phyloP scores from a whole-genome alignment of 1,140 invertebrate species.

The Mizuhopecten yessoensis region DNA sequence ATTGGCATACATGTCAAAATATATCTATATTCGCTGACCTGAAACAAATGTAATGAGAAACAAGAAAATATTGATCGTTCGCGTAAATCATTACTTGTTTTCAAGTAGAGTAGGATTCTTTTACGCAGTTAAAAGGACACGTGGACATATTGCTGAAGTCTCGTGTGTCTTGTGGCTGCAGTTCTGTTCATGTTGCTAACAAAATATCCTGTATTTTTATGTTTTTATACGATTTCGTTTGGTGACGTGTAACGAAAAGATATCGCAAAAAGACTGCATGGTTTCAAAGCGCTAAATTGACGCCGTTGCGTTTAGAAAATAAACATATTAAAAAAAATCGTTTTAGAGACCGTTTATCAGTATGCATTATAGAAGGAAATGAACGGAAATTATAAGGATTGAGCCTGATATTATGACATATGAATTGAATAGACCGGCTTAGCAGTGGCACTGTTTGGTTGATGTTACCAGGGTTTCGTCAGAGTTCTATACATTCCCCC shows the following conservation, averaged over 20 bases:
- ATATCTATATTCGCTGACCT: background rate
- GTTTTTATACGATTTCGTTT: too few relatives aligned
- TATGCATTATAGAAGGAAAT: background rate
- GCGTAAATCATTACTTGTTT: too few relatives aligned
- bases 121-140: too few relatives aligned
- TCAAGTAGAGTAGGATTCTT: background rate
- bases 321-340: background rate
- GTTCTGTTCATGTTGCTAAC: too few relatives aligned
- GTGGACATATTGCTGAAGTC: too few relatives aligned
- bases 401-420: background rate
- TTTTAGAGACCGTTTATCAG: background rate
- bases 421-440: background rate
- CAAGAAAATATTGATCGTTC: background rate
- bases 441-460: background rate
- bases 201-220: too few relatives aligned
- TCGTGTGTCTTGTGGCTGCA: too few relatives aligned
- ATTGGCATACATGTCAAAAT: background rate
- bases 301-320: too few relatives aligned
- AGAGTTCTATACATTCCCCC: background rate
- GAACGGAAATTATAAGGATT: conserved; percentile 29
- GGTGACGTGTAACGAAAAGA: too few relatives aligned
- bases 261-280: too few relatives aligned
- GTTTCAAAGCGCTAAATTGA: too few relatives aligned
- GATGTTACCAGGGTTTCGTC: background rate
- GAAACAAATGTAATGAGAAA: background rate